These are phyloP conservation scores for Eustalomyia histrio DNA, from an alignment of 2,888 invertebrate species.

Conservation along the genomic window DNA sequence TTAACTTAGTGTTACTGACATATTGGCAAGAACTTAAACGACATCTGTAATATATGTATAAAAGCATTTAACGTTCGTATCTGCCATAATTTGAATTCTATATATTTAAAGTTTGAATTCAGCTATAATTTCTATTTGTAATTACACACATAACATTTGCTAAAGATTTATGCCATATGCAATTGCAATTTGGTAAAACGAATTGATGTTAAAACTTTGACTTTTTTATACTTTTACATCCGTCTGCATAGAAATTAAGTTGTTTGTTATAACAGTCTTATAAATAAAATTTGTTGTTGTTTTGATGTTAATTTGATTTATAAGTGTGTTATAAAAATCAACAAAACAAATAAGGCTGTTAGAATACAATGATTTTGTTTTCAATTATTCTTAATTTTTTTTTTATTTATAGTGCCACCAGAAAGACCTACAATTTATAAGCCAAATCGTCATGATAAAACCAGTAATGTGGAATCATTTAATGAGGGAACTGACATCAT, in stretches of 20 bases:
- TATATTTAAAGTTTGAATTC: constrained; percentile 2
- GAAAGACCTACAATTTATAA: constrained; percentile 90
- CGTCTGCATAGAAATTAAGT: too few relatives aligned
- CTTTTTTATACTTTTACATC: constrained; percentile 19
- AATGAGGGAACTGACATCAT: constrained; percentile 92
- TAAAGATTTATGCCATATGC: constrained; percentile 53
- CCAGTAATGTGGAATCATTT: constrained; percentile 88
- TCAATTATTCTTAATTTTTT: constrained; percentile 27
- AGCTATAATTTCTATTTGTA: constrained; percentile 18
- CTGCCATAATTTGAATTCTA: constrained; percentile 5
- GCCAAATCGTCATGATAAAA: constrained; percentile 87
- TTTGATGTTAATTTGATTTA: too few relatives aligned
- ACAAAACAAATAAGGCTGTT: too few relatives aligned
- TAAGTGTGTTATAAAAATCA: too few relatives aligned
- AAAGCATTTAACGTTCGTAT: background rate
- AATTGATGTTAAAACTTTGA: constrained; percentile 64
- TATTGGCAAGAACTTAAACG: too few relatives aligned
- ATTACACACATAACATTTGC: constrained; percentile 28
- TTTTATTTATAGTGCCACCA: constrained; percentile 85
- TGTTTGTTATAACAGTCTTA: too few relatives aligned
- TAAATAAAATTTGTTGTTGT: too few relatives aligned
- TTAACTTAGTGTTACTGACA: too few relatives aligned
- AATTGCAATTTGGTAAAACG: constrained; percentile 61
- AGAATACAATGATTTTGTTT: constrained; percentile 34
- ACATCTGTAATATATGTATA: background rate